Conservation (phyloP, 2,113 vertebrate species). For the Chionodraco myersi region DNA sequence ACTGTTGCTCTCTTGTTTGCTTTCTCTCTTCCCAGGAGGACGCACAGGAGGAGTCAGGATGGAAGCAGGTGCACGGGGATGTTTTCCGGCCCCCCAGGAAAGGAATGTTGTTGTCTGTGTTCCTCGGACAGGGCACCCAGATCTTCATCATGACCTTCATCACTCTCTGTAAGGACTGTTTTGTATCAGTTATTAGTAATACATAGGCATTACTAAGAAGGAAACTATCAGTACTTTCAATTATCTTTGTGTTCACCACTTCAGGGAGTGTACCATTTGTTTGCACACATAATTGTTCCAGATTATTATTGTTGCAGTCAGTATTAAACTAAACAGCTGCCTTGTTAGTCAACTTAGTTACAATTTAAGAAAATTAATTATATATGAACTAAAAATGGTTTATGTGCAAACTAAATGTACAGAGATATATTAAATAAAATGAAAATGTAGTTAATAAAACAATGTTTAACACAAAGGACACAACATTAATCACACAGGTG, state of each 20-base stretch:
- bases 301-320: neutral
- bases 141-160: constrained; percentile 99
- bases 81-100: constrained; percentile 96
- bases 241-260: neutral
- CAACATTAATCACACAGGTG: too few relatives aligned
- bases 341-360: too few relatives aligned
- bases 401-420: too few relatives aligned
- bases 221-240: neutral
- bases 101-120: constrained; percentile 97
- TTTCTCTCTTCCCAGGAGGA: constrained; percentile 87
- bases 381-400: too few relatives aligned
- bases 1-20: constrained; percentile 4
- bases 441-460: too few relatives aligned
- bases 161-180: constrained; percentile 92
- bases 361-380: too few relatives aligned
- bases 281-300: neutral
- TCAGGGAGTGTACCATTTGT: neutral
- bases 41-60: constrained; percentile 98
- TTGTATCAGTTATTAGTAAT: neutral
- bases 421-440: too few relatives aligned
- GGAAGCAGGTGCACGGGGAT: constrained; percentile 98
- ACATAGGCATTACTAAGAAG: too few relatives aligned
- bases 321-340: too few relatives aligned
- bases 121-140: constrained; percentile 96
- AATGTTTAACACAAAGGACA: too few relatives aligned